Base-by-base conservation (phyloP, 2,797 vertebrate species). In the Falco berigora region DNA sequence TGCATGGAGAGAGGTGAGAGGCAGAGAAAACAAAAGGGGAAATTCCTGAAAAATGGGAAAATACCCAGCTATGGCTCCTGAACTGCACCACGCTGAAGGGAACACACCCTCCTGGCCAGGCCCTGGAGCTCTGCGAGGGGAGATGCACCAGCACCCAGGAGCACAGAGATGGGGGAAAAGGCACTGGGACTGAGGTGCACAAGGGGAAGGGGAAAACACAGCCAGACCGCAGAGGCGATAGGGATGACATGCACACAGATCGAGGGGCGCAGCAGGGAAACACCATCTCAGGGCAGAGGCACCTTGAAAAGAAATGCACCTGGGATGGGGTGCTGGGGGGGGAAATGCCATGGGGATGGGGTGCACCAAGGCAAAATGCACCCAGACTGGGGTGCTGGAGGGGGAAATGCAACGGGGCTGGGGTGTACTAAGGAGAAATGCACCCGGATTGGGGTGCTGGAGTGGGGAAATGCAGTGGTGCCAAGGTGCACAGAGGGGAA, bases 161-260 rank as follows among this genome's bases (percentile, higher is more conserved):
- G 16, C 24, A 22, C 28, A 63, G 52, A 71, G 6, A 10, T 1
- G 4, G 20, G 9, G 0, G 21, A 38, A 44, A 69, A n/a, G 30
- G 32, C 44, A 55, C 8, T 0, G 0, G 47, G 28, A 55, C 0
- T 30, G 32, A 24, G 69, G 24, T 8, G 68, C 17, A 15, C 2
- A 7, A 15, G 21, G 32, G 23, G 15, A 49, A 56, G 5, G 52
- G 75, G 44, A 50, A 58, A 68, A 59, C 1, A 17, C 34, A 27
- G 24, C 9, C 0, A 2, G 55, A 21, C 1, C 22, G 8, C 0
- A 12, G 59, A 71, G 17, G 13, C n/a, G 15, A 71, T 1, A 5
- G 17, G 47, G 21, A 30, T 49, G 56, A 61, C 0, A 2, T 7
- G 42, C 40, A 55, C 44, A 24, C 9, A 6, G 10, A 32, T 1